Conservation (phyloP, 1,140 invertebrate species). For the Trichomalopsis sarcophagae region DNA sequence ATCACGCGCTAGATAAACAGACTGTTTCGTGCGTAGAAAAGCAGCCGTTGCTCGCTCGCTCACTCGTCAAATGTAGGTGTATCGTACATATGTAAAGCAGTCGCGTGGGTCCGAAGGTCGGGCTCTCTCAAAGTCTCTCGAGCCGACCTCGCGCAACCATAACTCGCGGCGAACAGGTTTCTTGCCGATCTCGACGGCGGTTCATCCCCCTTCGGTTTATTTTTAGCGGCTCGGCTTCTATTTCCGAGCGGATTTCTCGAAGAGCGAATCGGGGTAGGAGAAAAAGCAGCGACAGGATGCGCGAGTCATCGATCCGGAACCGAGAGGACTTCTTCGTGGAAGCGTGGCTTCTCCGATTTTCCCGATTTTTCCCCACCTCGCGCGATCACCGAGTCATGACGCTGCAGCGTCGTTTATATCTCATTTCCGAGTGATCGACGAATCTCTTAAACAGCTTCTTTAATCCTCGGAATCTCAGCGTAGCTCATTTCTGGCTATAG, state of each 20-base stretch:
- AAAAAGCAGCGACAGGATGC: constrained; percentile 42
- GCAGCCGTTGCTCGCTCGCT: background rate
- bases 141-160: too few relatives aligned
- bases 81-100: constrained; percentile 16
- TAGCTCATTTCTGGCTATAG: background rate
- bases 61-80: constrained; percentile 11
- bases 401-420: background rate
- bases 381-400: too few relatives aligned
- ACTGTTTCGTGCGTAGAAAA: too few relatives aligned
- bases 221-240: constrained; percentile 17
- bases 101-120: constrained; percentile 48
- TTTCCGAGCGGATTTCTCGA: background rate
- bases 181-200: constrained; percentile 17
- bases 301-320: constrained; percentile 65
- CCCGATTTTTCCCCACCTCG: background rate
- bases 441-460: too few relatives aligned
- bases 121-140: background rate
- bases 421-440: background rate
- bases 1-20: background rate
- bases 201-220: constrained; percentile 28
- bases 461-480: background rate
- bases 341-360: constrained; percentile 24
- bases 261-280: background rate
- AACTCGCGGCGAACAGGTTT: constrained; percentile 47
- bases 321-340: constrained; percentile 41